Base-by-base conservation (phyloP, 2,888 invertebrate genomes). In the Volucella inanis region DNA sequence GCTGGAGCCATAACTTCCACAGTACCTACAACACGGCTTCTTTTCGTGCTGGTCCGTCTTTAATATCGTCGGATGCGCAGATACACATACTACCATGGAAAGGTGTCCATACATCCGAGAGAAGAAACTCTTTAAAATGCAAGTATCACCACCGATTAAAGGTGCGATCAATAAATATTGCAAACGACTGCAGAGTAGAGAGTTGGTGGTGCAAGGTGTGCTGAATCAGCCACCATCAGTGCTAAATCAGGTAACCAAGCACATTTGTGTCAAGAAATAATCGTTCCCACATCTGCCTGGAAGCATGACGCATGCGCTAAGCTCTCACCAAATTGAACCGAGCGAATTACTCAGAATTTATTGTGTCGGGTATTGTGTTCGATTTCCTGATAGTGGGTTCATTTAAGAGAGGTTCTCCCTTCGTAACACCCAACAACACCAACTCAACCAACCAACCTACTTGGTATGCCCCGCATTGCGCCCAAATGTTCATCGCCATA, bases 91-190 rank as follows among this genome's bases (percentile, higher is more conserved):
- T 8, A 49, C 18, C 31, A 31, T 2, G 31, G 6, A 3, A 31
- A 31, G 31, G 31, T 31, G 6, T 31, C 31, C 11, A 55, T 22
- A 55, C 57, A 64, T 77, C 62, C 22, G 54, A 76, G 54, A 62
- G 41, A 47, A 76, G 80, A 57, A 76, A 76, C 80, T 80, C 71
- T 65, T 76, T 76, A 71, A 71, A 85, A 72, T 80, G 76, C 85
- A 80, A 80, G 61, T 64, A 76, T 76, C 80, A 72, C 85, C 77
- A 72, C 85, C 80, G 85, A 85, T 85, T 85, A 80, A 85, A 85
- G 85, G 85, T 85, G 80, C 80, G 80, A 85, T 85, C 85, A 72
- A 85, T 85, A 85, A 85, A 80, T 85, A 85, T 80, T 76, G 80
- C 31, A 4, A 31, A 67, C 80, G 55, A 80, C 80, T 65, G 11